Evolutionary conservation across 2,797 vertebrate genomes (phyloP).

Genomic region (Oreochromis grahami): DNA sequence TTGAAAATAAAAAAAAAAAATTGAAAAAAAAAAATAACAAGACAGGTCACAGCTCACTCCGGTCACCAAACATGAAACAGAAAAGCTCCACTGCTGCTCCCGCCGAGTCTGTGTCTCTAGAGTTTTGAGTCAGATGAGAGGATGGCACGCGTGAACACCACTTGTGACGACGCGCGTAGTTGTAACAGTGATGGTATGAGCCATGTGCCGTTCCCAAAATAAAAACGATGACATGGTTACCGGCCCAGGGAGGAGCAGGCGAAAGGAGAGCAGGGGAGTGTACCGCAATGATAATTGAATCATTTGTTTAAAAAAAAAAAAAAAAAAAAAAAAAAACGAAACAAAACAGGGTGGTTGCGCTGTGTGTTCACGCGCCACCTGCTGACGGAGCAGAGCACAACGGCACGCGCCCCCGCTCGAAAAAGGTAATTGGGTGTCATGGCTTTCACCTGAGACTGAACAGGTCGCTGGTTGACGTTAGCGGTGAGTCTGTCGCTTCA

Average conservation of each 20-base stretch:
- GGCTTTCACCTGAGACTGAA: not conserved
- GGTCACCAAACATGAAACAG: not conserved
- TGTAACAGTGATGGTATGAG: slow-evolving; percentile 2
- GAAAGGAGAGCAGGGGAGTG: not conserved
- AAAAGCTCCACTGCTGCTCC: not conserved
- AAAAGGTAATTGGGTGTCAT: not conserved
- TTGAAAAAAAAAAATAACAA: not conserved
- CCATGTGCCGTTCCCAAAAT: slow-evolving; percentile 78
- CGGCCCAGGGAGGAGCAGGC: not conserved
- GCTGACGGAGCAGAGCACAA: not conserved
- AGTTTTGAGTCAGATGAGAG: not conserved
- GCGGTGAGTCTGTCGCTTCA: not conserved
- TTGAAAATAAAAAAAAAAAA: not conserved
- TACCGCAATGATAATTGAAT: slow-evolving; percentile 44
- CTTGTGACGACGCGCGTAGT: slow-evolving; percentile 45
- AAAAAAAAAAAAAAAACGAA: accelerated
- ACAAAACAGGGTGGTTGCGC: not conserved
- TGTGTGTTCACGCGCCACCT: slow-evolving; percentile 58
- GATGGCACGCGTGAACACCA: slow-evolving; percentile 19
- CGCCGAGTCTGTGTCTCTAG: not conserved
- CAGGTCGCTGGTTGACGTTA: not conserved
- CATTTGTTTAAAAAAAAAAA: not conserved
- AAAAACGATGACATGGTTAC: slow-evolving; percentile 50
- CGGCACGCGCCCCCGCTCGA: not conserved
- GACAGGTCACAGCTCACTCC: not conserved